Evolutionary conservation across 2,113 vertebrate species (phyloP).

Genomic region (Atrichornis clamosus): DNA sequence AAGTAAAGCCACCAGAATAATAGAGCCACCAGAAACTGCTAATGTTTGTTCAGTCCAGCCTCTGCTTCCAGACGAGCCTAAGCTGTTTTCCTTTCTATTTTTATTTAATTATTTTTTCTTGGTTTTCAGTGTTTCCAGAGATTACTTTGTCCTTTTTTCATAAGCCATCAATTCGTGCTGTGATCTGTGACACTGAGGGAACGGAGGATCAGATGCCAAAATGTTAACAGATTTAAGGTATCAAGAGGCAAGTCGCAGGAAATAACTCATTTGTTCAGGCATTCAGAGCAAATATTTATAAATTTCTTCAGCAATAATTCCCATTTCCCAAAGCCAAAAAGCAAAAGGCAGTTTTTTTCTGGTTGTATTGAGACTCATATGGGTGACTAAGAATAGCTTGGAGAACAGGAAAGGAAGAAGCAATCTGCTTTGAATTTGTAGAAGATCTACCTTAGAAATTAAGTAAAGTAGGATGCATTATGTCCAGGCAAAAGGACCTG

Average conservation of each 20-base stretch:
- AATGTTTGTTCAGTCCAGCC: not conserved
- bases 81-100: not conserved
- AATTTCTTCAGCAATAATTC: constrained; percentile 51
- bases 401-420: not conserved
- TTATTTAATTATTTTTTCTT: constrained; percentile 1
- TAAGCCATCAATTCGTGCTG: not conserved
- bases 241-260: constrained; percentile 41
- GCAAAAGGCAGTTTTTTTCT: not conserved
- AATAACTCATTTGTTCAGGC: constrained; percentile 49
- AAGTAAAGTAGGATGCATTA: not conserved
- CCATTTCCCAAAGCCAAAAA: constrained; percentile 32
- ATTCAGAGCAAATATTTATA: constrained; percentile 58
- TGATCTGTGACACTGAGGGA: constrained; percentile 19
- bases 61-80: not conserved
- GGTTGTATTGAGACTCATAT: not conserved
- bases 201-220: constrained; percentile 21
- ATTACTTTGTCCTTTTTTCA: constrained; percentile 20
- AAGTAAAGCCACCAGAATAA: not conserved
- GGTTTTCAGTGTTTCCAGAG: not conserved
- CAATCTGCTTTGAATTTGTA: not conserved
- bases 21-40: not conserved
- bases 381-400: constrained; percentile 15
- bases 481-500: not conserved
- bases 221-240: constrained; percentile 53
- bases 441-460: not conserved